Conservation (phyloP, 2,888 invertebrate genomes). For the Carabus problematicus region DNA sequence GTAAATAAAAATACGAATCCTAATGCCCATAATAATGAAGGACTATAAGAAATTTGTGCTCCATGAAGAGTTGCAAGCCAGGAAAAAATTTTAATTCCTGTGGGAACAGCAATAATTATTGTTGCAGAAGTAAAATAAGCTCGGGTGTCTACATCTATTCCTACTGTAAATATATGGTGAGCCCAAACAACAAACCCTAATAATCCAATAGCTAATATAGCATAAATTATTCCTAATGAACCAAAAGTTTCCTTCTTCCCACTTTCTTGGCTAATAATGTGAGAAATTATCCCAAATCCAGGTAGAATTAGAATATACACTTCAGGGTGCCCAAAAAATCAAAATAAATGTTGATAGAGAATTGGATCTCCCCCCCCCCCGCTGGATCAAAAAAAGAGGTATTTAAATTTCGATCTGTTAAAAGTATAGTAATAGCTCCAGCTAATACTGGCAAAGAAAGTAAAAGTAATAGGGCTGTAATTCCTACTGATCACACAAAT, state of each 20-base stretch:
- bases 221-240: too few species aligned
- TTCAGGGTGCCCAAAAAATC: too few species aligned
- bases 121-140: slow-evolving; percentile 86
- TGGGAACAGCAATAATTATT: slow-evolving; percentile 86
- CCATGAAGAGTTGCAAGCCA: slow-evolving; percentile 78
- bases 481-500: slow-evolving; percentile 76
- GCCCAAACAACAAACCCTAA: too few species aligned
- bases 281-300: too few species aligned
- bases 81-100: slow-evolving; percentile 84
- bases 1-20: too few species aligned
- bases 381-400: slow-evolving; percentile 82
- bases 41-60: too few species aligned
- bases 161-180: slow-evolving; percentile 86
- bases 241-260: too few species aligned
- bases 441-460: slow-evolving; percentile 78
- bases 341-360: too few species aligned
- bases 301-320: too few species aligned
- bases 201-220: too few species aligned
- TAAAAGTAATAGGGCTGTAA: slow-evolving; percentile 70
- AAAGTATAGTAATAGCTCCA: slow-evolving; percentile 79
- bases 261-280: too few species aligned
- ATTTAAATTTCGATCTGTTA: slow-evolving; percentile 82
- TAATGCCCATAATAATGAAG: too few species aligned
- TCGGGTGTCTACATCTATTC: slow-evolving; percentile 83
- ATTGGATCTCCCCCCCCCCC: slow-evolving; percentile 83